Evolutionary conservation across 30 jellyfish, hydroid and myxozoan genomes (phyloP).

Genomic region (Cassiopea andromeda): DNA sequence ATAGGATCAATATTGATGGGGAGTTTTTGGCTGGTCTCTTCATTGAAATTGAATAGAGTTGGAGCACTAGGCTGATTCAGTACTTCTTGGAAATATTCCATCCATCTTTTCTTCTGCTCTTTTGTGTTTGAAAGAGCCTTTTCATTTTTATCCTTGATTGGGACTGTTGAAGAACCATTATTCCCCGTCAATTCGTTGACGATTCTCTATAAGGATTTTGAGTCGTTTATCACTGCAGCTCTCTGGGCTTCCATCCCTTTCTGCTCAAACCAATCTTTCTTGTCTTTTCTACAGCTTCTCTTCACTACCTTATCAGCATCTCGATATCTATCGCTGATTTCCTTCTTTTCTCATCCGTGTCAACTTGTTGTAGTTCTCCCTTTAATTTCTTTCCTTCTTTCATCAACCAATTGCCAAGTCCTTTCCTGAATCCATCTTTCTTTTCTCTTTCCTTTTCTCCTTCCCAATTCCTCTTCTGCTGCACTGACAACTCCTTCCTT

Average conservation of each 20-base stretch:
- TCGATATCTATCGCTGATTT: not conserved
- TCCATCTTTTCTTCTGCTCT: conserved; percentile 9
- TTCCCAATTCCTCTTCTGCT: conserved; percentile 7
- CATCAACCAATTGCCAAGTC: too few species aligned
- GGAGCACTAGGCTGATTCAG: conserved; percentile 1
- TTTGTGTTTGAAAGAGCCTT: not conserved
- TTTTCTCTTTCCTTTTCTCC: not conserved
- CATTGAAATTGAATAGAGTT: not conserved
- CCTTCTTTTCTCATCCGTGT: not conserved
- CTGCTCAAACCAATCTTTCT: conserved; percentile 5
- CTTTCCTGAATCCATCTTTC: too few species aligned
- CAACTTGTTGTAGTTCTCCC: not conserved
- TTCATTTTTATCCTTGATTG: conserved; percentile 15
- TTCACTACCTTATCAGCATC: not conserved
- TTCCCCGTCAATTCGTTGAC: conserved; percentile 1
- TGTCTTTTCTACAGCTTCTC: conserved; percentile 1
- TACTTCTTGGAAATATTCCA: conserved; percentile 5
- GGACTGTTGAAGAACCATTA: not conserved
- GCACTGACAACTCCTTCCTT: not conserved
- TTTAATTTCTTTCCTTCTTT: too few species aligned
- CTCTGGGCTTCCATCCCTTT: conserved; percentile 1
- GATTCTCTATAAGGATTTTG: not conserved
- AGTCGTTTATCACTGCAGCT: conserved; percentile 4
- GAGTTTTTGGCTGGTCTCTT: not conserved
- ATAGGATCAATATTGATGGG: not conserved